Evolutionary conservation across 2,797 vertebrate species (phyloP).

Genomic region (Darevskia nairensis): DNA sequence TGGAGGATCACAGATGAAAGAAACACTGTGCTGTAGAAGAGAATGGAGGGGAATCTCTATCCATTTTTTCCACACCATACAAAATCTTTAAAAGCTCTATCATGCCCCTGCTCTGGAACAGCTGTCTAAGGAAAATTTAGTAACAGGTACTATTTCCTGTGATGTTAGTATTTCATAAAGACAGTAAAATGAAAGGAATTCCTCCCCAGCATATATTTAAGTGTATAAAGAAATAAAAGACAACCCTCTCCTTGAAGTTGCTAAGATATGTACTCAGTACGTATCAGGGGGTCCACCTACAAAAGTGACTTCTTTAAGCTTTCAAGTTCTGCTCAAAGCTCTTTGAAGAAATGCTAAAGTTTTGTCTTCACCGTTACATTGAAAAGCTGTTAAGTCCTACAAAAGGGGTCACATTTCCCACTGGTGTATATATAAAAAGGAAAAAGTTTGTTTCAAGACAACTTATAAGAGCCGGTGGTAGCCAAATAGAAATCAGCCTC

Average conservation of each 20-base stretch:
- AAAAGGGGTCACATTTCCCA: not conserved
- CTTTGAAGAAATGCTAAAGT: not conserved
- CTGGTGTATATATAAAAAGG: not conserved
- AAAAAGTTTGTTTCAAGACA: not conserved
- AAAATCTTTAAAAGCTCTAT: not conserved
- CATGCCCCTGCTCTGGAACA: not conserved
- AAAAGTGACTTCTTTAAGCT: not conserved
- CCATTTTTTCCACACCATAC: not conserved
- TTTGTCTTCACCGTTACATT: not conserved
- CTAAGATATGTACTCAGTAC: not conserved
- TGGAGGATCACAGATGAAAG: too few species aligned
- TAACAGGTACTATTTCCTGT: not conserved
- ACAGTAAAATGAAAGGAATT: not conserved
- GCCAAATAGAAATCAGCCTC: not conserved
- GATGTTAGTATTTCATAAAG: not conserved
- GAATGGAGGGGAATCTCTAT: not conserved
- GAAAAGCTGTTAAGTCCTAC: not conserved
- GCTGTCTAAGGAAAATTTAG: not conserved
- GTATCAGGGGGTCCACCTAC: accelerated
- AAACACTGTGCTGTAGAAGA: too few species aligned
- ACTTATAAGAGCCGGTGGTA: not conserved
- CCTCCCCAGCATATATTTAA: not conserved
- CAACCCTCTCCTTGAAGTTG: not conserved
- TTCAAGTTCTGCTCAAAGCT: not conserved
- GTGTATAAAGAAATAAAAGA: accelerated